phyloP scores from a whole-genome alignment of 2,888 invertebrate genomes.

The Cantharis lateralis region DNA sequence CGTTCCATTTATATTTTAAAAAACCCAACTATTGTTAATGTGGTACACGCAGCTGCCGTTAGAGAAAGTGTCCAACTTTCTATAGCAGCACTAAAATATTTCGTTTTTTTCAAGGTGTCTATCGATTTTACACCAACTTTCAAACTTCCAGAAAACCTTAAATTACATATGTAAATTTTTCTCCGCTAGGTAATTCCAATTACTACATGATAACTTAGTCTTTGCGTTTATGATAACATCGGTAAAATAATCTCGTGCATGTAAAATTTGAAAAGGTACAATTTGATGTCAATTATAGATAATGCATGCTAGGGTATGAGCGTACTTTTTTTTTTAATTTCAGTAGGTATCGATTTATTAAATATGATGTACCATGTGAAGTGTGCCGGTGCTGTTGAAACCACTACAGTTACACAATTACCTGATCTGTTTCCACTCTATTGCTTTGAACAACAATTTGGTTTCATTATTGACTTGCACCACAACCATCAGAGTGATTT shows the following conservation, averaged over 20 bases:
- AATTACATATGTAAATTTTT: not conserved
- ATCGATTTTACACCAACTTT: not conserved
- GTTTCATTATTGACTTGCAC: not conserved
- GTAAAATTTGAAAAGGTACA: constrained; percentile 13
- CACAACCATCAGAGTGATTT: not conserved
- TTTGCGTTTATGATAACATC: constrained; percentile 19
- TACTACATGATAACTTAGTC: not conserved
- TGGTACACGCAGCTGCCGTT: not conserved
- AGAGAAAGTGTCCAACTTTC: not conserved
- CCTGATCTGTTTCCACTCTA: not conserved
- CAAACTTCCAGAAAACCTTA: not conserved
- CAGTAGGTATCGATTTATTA: not conserved
- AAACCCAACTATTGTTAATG: not conserved
- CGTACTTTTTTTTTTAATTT: not conserved
- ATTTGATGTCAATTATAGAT: constrained; percentile 24
- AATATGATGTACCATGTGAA: not conserved
- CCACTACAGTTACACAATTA: not conserved
- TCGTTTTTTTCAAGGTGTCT: not conserved
- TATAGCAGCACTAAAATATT: not conserved
- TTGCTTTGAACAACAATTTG: not conserved
- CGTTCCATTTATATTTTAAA: constrained; percentile 11
- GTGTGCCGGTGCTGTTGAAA: not conserved
- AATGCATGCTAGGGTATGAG: not conserved
- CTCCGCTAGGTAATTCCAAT: not conserved
- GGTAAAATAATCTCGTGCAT: constrained; percentile 12